phyloP scores from a whole-genome alignment of 1,140 invertebrate species.

The Macrostomum lignano region DNA sequence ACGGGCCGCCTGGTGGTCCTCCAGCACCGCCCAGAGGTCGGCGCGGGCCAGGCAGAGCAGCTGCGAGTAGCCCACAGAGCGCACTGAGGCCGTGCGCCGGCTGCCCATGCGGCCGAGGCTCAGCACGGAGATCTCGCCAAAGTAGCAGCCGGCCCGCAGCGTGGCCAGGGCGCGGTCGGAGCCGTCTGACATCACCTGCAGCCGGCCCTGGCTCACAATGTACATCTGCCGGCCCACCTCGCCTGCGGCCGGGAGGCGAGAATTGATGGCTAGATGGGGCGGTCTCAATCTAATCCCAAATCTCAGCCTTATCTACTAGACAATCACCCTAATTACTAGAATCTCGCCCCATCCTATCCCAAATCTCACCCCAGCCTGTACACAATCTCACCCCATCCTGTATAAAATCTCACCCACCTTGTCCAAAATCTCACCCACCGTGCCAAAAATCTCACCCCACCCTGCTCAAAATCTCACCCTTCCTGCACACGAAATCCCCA shows the following conservation, averaged over 20 bases:
- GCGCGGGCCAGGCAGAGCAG: slow-evolving; percentile 63
- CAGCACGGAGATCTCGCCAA: slow-evolving; percentile 55
- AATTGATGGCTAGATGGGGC: too few relatives aligned
- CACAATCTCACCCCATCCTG: too few relatives aligned
- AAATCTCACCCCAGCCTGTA: too few relatives aligned
- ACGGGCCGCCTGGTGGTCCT: slow-evolving; percentile 66
- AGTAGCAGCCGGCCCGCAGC: slow-evolving; percentile 56
- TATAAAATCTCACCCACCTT: too few relatives aligned
- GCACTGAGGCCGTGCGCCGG: slow-evolving; percentile 58
- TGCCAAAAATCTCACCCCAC: too few relatives aligned
- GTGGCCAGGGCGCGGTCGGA: slow-evolving; percentile 53
- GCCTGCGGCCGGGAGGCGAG: slow-evolving; percentile 2
- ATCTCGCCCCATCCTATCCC: too few relatives aligned
- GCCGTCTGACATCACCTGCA: slow-evolving; percentile 57
- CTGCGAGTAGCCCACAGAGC: slow-evolving; percentile 62
- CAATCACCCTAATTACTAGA: too few relatives aligned
- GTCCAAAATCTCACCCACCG: too few relatives aligned
- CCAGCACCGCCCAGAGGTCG: slow-evolving; percentile 57
- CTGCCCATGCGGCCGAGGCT: slow-evolving; percentile 77
- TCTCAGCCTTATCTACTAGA: too few relatives aligned
- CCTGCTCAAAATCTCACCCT: too few relatives aligned
- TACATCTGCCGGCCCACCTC: slow-evolving; percentile 58
- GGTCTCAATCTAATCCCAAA: too few relatives aligned
- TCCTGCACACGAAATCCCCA: too few relatives aligned
- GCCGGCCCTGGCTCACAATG: slow-evolving; percentile 57